These are phyloP conservation scores for Iselma pallidipennis DNA, from an alignment of 2,888 invertebrate genomes.

Conservation along the genomic window DNA sequence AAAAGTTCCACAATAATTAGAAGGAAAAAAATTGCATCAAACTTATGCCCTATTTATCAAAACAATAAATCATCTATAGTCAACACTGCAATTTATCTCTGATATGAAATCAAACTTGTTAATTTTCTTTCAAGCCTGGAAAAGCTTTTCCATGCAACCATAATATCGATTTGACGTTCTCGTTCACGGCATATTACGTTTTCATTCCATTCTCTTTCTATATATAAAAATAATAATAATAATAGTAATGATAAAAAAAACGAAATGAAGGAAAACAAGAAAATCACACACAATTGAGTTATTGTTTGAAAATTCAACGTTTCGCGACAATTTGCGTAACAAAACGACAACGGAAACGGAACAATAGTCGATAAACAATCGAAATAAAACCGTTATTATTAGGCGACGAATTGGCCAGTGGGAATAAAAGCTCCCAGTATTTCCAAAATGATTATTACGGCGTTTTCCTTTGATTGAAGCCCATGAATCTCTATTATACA, in stretches of 20 bases:
- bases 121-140: conserved; percentile 38
- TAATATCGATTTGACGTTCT: conserved; percentile 29
- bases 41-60: conserved; percentile 27
- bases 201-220: conserved; percentile 9
- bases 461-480: too few relatives aligned
- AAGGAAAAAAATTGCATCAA: neutral
- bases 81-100: conserved; percentile 42
- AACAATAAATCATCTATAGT: conserved; percentile 42
- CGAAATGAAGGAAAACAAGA: conserved; percentile 11
- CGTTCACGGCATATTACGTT: conserved; percentile 13
- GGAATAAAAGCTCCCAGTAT: neutral
- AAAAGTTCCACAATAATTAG: too few relatives aligned
- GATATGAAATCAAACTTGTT: conserved; percentile 43
- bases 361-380: conserved; percentile 2
- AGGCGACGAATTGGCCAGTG: neutral
- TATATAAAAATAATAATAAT: conserved; percentile 6
- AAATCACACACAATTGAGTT: neutral
- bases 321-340: conserved; percentile 1
- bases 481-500: neutral
- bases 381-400: neutral
- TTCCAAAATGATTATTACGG: too few relatives aligned
- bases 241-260: conserved; percentile 5
- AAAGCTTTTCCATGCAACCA: conserved; percentile 37
- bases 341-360: neutral
- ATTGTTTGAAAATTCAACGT: neutral